A percentile compares a stretch with the other conserved stretches of the same genome.
These are phyloP conservation scores for Penaeus japonicus DNA, from an alignment of 1,140 invertebrate species.

Conservation along the genomic window DNA sequence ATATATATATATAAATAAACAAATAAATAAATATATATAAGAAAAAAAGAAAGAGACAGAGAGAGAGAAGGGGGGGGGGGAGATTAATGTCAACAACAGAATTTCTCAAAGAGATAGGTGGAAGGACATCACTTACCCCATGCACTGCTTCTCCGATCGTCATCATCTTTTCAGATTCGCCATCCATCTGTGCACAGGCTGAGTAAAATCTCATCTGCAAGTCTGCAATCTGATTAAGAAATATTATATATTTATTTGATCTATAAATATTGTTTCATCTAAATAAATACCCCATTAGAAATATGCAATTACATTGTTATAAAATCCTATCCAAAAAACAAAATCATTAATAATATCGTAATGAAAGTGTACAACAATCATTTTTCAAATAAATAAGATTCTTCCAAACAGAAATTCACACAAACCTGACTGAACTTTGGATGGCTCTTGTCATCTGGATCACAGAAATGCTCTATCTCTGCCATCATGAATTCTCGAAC, in stretches of 20 bases:
- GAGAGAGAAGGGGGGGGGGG: not conserved
- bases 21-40: not conserved
- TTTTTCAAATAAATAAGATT: not conserved
- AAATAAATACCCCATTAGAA: too few relatives aligned
- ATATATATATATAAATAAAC: not conserved
- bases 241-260: not conserved
- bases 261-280: too few relatives aligned
- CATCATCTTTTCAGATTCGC: conserved; percentile 60
- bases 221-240: conserved; percentile 20
- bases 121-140: conserved; percentile 23
- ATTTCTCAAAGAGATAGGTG: not conserved
- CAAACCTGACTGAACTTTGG: conserved; percentile 81
- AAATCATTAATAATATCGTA: not conserved
- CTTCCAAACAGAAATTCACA: conserved; percentile 73
- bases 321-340: not conserved
- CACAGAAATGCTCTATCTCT: conserved; percentile 99
- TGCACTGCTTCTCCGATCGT: conserved; percentile 63
- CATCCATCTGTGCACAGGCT: conserved; percentile 92
- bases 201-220: conserved; percentile 83
- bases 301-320: too few relatives aligned
- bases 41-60: not conserved
- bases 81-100: too few relatives aligned
- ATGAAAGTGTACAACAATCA: not conserved
- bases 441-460: conserved; percentile 87
- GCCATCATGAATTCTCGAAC: conserved; percentile 99